Conservation (phyloP, 2,888 invertebrate genomes). For the Drosophila subsilvestris region DNA sequence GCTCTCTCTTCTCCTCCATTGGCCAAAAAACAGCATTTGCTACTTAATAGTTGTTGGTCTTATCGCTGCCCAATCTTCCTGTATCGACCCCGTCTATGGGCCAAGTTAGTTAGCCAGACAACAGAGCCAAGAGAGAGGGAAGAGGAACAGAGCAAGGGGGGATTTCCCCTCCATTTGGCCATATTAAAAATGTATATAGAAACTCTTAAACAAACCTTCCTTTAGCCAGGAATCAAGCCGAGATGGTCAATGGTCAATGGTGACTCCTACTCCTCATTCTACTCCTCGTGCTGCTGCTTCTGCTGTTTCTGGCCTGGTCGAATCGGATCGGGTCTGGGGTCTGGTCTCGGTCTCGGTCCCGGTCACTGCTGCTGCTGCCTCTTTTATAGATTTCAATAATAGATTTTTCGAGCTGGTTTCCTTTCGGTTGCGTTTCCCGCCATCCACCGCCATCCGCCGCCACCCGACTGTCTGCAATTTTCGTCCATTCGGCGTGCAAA, state of each 20-base stretch:
- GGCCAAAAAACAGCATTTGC: constrained; percentile 67
- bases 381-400: constrained; percentile 81
- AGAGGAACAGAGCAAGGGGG: too few species aligned
- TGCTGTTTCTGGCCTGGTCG: constrained; percentile 10
- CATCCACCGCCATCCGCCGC: too few species aligned
- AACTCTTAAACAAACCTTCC: constrained; percentile 74
- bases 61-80: constrained; percentile 43
- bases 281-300: constrained; percentile 22
- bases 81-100: constrained; percentile 39
- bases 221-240: constrained; percentile 39
- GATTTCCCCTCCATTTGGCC: constrained; percentile 35
- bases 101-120: constrained; percentile 40
- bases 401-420: constrained; percentile 78
- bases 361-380: constrained; percentile 35
- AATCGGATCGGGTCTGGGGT: neutral
- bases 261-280: constrained; percentile 5
- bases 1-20: too few species aligned
- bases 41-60: constrained; percentile 72
- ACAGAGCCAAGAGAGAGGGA: neutral
- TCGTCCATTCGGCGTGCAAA: constrained; percentile 70
- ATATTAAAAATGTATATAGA: constrained; percentile 79
- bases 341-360: too few species aligned
- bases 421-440: constrained; percentile 75
- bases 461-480: constrained; percentile 73
- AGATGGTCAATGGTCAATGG: constrained; percentile 45